A percentile compares a stretch with the other conserved stretches of the same genome.
Conservation (phyloP, 2,888 invertebrate species). For the Drosophila aldrichi region DNA sequence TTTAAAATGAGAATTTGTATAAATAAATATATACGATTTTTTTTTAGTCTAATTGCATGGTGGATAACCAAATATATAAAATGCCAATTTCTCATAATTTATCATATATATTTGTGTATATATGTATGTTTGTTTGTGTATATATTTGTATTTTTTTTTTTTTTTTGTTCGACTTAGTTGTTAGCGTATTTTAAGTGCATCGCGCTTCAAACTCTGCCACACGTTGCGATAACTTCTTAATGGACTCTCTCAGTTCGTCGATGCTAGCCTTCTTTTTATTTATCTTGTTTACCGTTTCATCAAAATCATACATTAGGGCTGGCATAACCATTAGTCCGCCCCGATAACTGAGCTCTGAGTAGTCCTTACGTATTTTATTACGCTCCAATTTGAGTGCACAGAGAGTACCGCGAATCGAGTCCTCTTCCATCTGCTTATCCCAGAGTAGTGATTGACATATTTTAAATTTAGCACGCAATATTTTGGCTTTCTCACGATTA, state of each 20-base stretch:
- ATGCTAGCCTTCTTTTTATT: constrained; percentile 32
- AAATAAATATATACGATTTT: background rate
- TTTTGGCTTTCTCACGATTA: constrained; percentile 74
- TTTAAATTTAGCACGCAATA: constrained; percentile 43
- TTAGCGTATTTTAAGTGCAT: background rate
- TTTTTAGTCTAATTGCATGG: background rate
- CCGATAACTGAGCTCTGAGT: constrained; percentile 67
- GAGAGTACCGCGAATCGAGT: constrained; percentile 35
- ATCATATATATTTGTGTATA: background rate
- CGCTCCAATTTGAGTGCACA: constrained; percentile 69
- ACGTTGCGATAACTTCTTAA: background rate
- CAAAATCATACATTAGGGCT: constrained; percentile 78
- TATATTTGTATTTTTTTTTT: background rate
- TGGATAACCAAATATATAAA: background rate
- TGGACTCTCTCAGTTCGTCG: constrained; percentile 30
- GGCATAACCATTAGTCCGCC: constrained; percentile 82
- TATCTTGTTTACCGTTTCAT: constrained; percentile 62
- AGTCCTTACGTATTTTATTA: constrained; percentile 52
- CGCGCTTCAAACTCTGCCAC: background rate
- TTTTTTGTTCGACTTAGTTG: no score
- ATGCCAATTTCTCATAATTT: background rate
- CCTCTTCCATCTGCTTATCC: background rate
- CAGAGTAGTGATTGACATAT: accelerated
- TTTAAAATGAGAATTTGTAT: background rate
- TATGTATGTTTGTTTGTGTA: background rate